Evolutionary conservation across 2,888 invertebrate species (phyloP).

Genomic region (Dioctria rufipes): DNA sequence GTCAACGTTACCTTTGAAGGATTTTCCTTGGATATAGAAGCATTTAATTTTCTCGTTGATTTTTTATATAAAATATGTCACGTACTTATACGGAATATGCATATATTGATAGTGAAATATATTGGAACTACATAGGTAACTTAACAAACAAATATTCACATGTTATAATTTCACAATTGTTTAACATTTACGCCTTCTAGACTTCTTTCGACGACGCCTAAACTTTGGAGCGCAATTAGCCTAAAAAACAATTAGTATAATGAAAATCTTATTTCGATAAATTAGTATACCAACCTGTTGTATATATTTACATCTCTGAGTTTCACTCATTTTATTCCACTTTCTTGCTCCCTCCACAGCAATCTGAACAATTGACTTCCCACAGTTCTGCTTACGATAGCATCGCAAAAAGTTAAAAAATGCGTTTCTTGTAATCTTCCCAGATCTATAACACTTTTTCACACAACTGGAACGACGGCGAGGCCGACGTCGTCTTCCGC

Average conservation of each 20-base stretch:
- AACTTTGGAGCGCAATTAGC: neutral
- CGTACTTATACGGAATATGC: too few relatives aligned
- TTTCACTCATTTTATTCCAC: slow-evolving; percentile 59
- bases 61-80: too few relatives aligned
- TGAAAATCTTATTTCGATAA: neutral
- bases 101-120: too few relatives aligned
- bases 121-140: too few relatives aligned
- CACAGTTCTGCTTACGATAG: slow-evolving; percentile 57
- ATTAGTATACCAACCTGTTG: slow-evolving; percentile 28
- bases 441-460: slow-evolving; percentile 54
- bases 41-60: too few relatives aligned
- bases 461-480: neutral
- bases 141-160: too few relatives aligned
- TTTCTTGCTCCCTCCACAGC: slow-evolving; percentile 57
- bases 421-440: slow-evolving; percentile 59
- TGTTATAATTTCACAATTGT: too few relatives aligned
- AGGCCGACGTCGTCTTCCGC: neutral
- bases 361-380: slow-evolving; percentile 56
- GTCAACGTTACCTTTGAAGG: too few relatives aligned
- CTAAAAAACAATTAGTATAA: neutral
- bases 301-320: slow-evolving; percentile 55
- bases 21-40: too few relatives aligned
- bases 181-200: neutral
- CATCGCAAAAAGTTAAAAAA: slow-evolving; percentile 61
- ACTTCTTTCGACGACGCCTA: neutral